Base-by-base conservation (phyloP, 2,888 invertebrate species). In the Zygothrica quintamaculata region DNA sequence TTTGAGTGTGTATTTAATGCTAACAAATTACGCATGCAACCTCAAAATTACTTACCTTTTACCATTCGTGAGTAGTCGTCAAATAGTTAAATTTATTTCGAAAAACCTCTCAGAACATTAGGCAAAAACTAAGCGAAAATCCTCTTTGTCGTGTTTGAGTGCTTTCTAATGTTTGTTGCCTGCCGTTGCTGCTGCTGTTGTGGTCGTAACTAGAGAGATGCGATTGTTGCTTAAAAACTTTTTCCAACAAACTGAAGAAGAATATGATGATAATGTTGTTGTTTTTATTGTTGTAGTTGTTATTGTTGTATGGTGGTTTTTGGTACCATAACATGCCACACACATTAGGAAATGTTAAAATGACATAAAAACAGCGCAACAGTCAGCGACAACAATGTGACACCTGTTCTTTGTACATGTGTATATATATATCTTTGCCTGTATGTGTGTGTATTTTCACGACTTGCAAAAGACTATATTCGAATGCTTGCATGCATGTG, bases 281-380 rank as follows among this genome's bases (percentile, higher is more conserved):
- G 13, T 34, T 42, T 37, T 40, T 51, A n/a, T 26, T 43, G 15
- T 48, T 39, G 42, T 53, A 15, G 12, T 57, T 53, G 29, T 29
- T 48, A 58, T 53, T 65, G 70, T 66, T 66, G 29, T 70, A 40
- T 36, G 70, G 65, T 53, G 75, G 59, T 68, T 61, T 62, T 44
- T 22, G 62, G 61, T 47, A 47, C 40, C 84, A 74, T 55, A 77
- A 84, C 65, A 74, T 77, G 76, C 70, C 70, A 64, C 74, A 82
- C 66, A 77, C 87, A 82, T 86, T 86, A 86, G 87, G 81, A 82
- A 82, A 82, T 75, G 87, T 77, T 82, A 72, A 84, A 84, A 71
- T 76, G 76, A 68, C 74, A 81, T 84, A 84, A 82, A 82, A 78
- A 87, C 71, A 64, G 57, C 46, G 77, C 71, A 82, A 76, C 76